Evolutionary conservation across 92 coral and sea anemone genomes (phyloP), one percentile per base, ranked within the genome.

Genomic region (Scolanthus callimorphus): DNA sequence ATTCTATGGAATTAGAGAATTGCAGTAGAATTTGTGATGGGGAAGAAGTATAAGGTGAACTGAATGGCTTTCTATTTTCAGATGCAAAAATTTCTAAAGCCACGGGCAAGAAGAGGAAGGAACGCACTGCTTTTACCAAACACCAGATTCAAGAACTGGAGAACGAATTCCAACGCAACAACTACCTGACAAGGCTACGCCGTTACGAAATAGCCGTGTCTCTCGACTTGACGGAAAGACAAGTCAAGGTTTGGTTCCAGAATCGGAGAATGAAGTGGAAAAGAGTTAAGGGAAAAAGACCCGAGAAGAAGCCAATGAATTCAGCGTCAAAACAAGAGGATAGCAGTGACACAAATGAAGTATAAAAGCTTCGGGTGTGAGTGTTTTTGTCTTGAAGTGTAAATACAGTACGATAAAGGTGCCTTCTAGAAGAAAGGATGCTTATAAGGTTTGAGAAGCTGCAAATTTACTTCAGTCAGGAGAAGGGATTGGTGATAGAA

Each of bases 181-280:
- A 94, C 79, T 94, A 94, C 76, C 62, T 94, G 50, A 94, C 99
- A 57, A 71, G 99, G 29, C 78, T 94, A 43, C 83, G 99, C 48
- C 80, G 99, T 11, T 94, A 94, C 69, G 99, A 94, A 71, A 94
- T 94, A 23, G 99, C 99, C 3, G 99, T 94, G 55, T 87, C 92
- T 57, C 71, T 94, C 78, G 99, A 94, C 62, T 70, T 94, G 51
- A 94, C 99, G 0, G 99, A 94, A 62, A 76, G 99, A 44, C 99
- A 94, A 65, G 99, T 94, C 37, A 94, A 94, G 47, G 99, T 94
- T 19, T 94, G 99, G 99, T 94, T 94, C 49, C 99, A 94, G 76
- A 94, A 94, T 50, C 73, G 99, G 11, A 59, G 99, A 11, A 94
- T 94, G 99, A 94, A 94, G 50, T 94, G 99, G 99, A 94, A 94